A percentile compares a stretch with the other conserved stretches of the same genome.
phyloP scores from a whole-genome alignment of 2,797 vertebrate species.

The Lithobates sylvaticus region DNA sequence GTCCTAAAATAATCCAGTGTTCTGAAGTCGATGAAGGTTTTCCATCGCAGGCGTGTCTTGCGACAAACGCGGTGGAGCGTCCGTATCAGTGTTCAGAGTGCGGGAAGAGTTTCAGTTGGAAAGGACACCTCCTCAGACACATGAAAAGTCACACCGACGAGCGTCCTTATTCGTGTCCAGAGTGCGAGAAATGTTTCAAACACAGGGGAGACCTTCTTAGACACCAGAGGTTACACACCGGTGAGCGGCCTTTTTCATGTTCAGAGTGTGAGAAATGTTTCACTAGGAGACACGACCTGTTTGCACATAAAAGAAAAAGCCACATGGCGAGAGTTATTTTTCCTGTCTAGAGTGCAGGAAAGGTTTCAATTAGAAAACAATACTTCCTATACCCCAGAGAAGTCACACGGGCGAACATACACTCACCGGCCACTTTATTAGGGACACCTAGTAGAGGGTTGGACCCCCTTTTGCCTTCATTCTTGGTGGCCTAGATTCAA shows the following conservation, averaged over 20 bases:
- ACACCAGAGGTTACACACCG: background rate
- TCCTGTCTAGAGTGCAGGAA: background rate
- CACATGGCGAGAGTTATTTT: background rate
- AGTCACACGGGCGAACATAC: no score
- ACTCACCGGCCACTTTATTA: no score
- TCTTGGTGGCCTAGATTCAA: no score
- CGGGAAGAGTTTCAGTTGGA: background rate
- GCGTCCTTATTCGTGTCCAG: background rate
- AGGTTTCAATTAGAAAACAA: background rate
- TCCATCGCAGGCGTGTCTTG: no score
- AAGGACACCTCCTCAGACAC: background rate
- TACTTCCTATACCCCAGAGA: no score
- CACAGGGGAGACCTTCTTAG: background rate
- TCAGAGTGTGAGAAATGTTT: background rate
- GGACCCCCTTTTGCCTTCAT: no score
- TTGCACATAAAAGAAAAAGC: background rate
- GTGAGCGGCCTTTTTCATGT: background rate
- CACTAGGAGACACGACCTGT: no score
- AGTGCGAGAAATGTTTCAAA: background rate
- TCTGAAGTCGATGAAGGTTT: no score
- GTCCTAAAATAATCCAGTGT: no score
- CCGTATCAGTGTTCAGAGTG: background rate
- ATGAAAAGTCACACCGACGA: background rate
- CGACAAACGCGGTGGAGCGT: no score
- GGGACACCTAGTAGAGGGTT: no score